Evolutionary conservation across 2,888 invertebrate genomes (phyloP), one percentile per base, ranked within the genome.

Genomic region (Sabellastarte sp.): DNA sequence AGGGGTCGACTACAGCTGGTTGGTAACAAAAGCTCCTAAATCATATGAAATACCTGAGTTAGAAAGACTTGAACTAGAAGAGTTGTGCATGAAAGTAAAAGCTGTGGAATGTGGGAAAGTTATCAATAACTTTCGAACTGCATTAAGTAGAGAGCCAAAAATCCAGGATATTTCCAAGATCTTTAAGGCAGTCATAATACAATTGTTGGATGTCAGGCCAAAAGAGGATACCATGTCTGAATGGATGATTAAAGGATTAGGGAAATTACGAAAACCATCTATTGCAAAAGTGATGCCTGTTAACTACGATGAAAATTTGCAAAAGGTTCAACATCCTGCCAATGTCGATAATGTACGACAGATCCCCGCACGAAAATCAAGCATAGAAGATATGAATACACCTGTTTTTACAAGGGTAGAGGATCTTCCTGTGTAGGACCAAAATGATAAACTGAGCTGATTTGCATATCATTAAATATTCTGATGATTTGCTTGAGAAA

Each of bases 1-100:
- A 32, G 75, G 73, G 4, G 80, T 80, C 2, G 82, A 82, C 61
- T 82, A 82, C 68, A 78, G 76, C 60, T 82, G 82, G 82, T 70
- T 82, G 15, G 72, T 79, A 3, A 77, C 74, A 20, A 63, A 69
- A 1, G 33, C 31, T 56, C 67, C 75, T 1, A 71, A 74, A 2
- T 75, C 75, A 62, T 81, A 76, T 60, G 76, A 79, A 64, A 75
- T 82, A 50, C 75, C 81, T 3, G 79, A 80, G 60, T 63, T 81
- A n/a, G 77, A 80, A 58, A 65, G 79, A 33, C 66, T 81, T 3
- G 80, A 81, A 60, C 66, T 82, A 10, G 81, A 81, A 52, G 77
- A 80, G 62, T 67, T 80, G 20, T 80, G 80, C 63, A 52, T 52
- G 51, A 73, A 78, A 68, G 76, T 82, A 5, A 73, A 74, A 60